Evolutionary conservation across 1,140 invertebrate genomes (phyloP).

Genomic region (Lepidurus apus): DNA sequence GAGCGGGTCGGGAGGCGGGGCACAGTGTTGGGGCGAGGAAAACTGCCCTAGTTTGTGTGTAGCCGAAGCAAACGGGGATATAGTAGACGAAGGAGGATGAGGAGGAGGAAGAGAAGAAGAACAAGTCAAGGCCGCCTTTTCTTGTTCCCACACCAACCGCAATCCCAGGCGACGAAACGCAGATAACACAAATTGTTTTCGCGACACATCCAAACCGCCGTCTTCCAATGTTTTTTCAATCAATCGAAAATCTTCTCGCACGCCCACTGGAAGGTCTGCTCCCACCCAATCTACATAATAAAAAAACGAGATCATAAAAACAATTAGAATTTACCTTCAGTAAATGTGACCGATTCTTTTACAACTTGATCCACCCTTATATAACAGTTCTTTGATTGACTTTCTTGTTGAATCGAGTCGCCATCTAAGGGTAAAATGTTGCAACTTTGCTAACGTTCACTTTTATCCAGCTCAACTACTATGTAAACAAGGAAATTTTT

Average conservation of each 20-base stretch:
- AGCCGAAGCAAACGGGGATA: too few relatives aligned
- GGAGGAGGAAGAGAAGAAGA: not conserved
- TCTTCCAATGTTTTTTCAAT: slow-evolving; percentile 10
- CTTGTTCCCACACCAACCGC: slow-evolving; percentile 1
- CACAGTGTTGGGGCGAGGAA: not conserved
- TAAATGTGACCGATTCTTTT: not conserved
- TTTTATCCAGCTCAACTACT: too few relatives aligned
- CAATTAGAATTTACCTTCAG: not conserved
- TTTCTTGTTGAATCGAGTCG: too few relatives aligned
- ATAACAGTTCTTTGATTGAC: too few relatives aligned
- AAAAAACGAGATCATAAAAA: not conserved
- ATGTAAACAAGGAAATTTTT: too few relatives aligned
- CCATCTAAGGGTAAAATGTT: too few relatives aligned
- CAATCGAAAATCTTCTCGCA: slow-evolving; percentile 3
- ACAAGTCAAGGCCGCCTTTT: not conserved
- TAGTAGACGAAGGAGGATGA: not conserved
- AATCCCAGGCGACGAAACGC: not conserved
- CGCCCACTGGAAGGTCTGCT: not conserved
- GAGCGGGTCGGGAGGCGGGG: not conserved
- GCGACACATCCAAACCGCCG: slow-evolving; percentile 2
- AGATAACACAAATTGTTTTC: not conserved
- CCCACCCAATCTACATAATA: not conserved
- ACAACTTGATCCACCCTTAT: too few relatives aligned
- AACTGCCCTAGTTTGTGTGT: not conserved
- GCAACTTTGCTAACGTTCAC: too few relatives aligned